Conservation (phyloP, 2,888 invertebrate species). For the Dusona sp. region DNA sequence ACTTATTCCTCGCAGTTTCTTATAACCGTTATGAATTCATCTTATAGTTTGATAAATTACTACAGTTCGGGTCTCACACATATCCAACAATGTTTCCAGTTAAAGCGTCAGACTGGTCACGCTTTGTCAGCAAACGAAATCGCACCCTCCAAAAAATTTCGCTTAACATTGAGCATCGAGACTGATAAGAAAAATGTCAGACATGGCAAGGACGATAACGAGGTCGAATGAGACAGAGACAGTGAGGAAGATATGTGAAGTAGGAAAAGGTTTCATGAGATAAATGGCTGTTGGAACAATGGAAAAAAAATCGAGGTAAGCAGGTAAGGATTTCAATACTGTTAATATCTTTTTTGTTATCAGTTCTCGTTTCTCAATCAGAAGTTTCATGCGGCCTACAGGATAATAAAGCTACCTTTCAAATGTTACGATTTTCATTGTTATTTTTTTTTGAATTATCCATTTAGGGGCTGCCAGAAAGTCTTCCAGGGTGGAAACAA, state of each 20-base stretch:
- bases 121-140: slow-evolving; percentile 69
- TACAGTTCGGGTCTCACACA: slow-evolving; percentile 11
- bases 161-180: slow-evolving; percentile 46
- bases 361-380: slow-evolving; percentile 30
- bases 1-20: slow-evolving; percentile 17
- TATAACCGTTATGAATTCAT: slow-evolving; percentile 45
- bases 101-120: slow-evolving; percentile 16
- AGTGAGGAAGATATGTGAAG: slow-evolving; percentile 15
- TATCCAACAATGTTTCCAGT: neutral
- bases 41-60: slow-evolving; percentile 58
- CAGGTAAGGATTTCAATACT: slow-evolving; percentile 33
- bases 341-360: slow-evolving; percentile 28
- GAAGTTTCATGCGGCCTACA: neutral
- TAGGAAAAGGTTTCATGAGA: slow-evolving; percentile 29
- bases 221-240: slow-evolving; percentile 31
- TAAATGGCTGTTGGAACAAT: slow-evolving; percentile 42
- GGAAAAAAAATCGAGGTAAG: slow-evolving; percentile 37
- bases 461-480: neutral
- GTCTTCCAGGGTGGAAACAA: neutral
- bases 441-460: slow-evolving; percentile 17
- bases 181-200: slow-evolving; percentile 61
- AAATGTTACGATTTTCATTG: neutral
- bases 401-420: neutral
- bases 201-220: neutral
- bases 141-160: slow-evolving; percentile 53